phyloP scores from a whole-genome alignment of 2,113 vertebrate species.

The Asarcornis scutulata region DNA sequence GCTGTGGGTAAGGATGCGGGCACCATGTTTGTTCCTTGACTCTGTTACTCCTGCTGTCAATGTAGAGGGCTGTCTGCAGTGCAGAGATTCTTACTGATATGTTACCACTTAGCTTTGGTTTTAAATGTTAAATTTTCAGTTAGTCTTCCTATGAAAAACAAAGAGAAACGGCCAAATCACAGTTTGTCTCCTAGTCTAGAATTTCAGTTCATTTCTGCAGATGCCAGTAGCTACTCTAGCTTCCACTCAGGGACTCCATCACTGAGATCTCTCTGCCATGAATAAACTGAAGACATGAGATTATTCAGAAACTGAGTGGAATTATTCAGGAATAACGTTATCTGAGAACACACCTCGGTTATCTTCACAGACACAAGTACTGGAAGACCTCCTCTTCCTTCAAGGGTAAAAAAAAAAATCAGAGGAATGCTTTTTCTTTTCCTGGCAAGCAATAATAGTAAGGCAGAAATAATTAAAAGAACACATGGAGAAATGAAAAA shows the following conservation, averaged over 20 bases:
- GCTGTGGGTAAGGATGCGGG: neutral
- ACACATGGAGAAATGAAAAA: neutral
- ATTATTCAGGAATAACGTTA: neutral
- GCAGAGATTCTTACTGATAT: neutral
- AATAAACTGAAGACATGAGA: neutral
- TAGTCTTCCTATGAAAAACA: neutral
- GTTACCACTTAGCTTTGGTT: neutral
- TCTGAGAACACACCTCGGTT: neutral
- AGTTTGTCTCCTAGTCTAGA: neutral
- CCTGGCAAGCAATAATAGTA: neutral
- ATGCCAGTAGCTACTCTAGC: neutral
- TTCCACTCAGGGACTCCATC: neutral
- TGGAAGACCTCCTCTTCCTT: neutral
- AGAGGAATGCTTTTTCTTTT: neutral
- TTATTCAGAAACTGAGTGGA: neutral
- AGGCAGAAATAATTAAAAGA: constrained; percentile 13
- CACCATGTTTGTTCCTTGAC: neutral
- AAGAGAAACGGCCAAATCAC: neutral
- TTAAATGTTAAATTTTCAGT: neutral
- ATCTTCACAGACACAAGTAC: neutral
- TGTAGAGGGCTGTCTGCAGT: neutral
- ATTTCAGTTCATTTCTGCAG: neutral
- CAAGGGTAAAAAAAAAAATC: neutral
- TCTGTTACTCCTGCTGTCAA: neutral
- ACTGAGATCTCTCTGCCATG: neutral